A percentile compares a stretch with the other conserved stretches of the same genome.
Evolutionary conservation across 2,888 invertebrate genomes (phyloP).

Genomic region (Mimas tiliae): DNA sequence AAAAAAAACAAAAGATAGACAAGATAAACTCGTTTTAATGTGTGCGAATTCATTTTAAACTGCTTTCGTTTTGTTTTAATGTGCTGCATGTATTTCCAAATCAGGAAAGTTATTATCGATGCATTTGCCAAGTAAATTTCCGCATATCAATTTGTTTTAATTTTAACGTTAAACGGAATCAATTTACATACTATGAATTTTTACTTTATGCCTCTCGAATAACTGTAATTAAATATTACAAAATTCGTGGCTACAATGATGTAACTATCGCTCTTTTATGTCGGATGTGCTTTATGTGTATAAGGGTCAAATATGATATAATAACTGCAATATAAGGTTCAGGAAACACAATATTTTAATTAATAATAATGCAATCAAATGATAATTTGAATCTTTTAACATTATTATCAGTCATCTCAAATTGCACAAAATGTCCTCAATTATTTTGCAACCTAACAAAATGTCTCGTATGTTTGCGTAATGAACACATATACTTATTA

Average conservation of each 20-base stretch:
- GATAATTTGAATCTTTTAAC: not conserved
- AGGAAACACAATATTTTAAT: not conserved
- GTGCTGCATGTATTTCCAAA: not conserved
- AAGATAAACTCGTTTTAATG: not conserved
- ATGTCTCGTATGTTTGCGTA: not conserved
- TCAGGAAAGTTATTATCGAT: slow-evolving; percentile 7
- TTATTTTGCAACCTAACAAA: not conserved
- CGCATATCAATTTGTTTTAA: not conserved
- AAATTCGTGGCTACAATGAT: slow-evolving; percentile 1
- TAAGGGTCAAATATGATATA: slow-evolving; percentile 7
- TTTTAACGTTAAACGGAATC: slow-evolving; percentile 3
- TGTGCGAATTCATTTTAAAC: not conserved
- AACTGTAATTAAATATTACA: slow-evolving; percentile 15
- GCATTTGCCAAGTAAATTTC: slow-evolving; percentile 5
- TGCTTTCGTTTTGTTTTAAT: not conserved
- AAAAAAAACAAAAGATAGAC: too few species aligned
- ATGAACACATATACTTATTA: not conserved
- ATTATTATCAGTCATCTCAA: not conserved
- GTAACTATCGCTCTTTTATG: slow-evolving; percentile 1
- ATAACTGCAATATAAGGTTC: not conserved
- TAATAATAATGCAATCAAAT: not conserved
- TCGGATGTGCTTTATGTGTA: slow-evolving; percentile 3
- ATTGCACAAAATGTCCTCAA: not conserved
- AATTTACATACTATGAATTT: slow-evolving; percentile 13
- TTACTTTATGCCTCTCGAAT: slow-evolving; percentile 8